These are phyloP conservation scores for Sinosuthora webbiana DNA, from an alignment of 2,113 vertebrate genomes.

Conservation along the genomic window DNA sequence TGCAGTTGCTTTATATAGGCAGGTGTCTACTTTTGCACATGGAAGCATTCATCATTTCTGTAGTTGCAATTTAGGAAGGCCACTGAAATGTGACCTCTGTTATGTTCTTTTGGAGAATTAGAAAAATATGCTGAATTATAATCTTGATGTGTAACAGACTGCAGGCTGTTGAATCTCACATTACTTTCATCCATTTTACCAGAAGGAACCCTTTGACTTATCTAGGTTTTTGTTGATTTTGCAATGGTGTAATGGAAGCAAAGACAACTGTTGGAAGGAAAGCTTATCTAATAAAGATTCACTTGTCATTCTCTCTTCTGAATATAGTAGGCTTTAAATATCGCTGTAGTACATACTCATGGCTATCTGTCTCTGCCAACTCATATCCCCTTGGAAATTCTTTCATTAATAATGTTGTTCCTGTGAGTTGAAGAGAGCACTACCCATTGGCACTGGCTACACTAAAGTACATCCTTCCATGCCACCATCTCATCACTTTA, in stretches of 20 bases:
- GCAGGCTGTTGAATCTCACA: background rate
- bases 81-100: constrained; percentile 26
- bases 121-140: constrained; percentile 38
- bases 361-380: background rate
- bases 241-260: background rate
- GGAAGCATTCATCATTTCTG: constrained; percentile 57
- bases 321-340: background rate
- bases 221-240: background rate
- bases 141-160: constrained; percentile 31
- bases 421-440: background rate
- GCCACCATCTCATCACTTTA: accelerated
- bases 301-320: background rate
- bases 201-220: background rate
- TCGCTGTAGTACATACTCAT: background rate
- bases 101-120: constrained; percentile 23
- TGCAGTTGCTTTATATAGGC: background rate
- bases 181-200: background rate
- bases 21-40: constrained; percentile 43
- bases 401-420: background rate
- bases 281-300: background rate
- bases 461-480: background rate
- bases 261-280: background rate
- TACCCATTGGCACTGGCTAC: background rate
- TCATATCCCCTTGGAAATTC: background rate
- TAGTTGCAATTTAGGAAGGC: constrained; percentile 26